A percentile compares a stretch with the other conserved stretches of the same genome.
These are phyloP conservation scores for Smutsia temminckii DNA, from an alignment of 2,797 vertebrate genomes.

Conservation along the genomic window DNA sequence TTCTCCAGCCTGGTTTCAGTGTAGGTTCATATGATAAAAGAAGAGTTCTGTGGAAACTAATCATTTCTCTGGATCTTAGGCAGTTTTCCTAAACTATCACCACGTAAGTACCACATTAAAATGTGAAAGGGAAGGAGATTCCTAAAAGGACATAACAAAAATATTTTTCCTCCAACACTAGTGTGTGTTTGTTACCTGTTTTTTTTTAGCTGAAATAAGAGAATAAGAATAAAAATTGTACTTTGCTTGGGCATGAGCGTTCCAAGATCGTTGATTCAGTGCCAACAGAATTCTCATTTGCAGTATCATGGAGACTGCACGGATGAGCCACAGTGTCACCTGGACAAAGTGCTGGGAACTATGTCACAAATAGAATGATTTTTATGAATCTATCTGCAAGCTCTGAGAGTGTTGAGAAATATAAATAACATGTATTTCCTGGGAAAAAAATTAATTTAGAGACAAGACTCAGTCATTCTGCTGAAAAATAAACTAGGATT, in stretches of 20 bases:
- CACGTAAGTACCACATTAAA: neutral
- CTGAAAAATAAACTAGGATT: neutral
- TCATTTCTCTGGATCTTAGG: neutral
- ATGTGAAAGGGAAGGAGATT: neutral
- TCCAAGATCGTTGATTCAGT: neutral
- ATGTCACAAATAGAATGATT: neutral
- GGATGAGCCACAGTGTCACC: neutral
- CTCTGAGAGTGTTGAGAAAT: neutral
- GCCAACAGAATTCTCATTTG: neutral
- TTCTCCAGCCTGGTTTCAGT: neutral
- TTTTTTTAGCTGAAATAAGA: neutral
- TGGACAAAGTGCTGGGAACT: neutral
- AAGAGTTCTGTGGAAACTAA: neutral
- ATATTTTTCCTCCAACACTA: neutral
- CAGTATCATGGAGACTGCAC: rapidly evolving
- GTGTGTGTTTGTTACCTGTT: neutral
- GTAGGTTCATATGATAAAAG: neutral
- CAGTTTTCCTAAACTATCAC: neutral
- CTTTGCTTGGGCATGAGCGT: neutral
- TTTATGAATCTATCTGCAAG: neutral
- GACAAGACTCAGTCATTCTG: neutral
- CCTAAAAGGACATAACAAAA: neutral
- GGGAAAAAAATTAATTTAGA: neutral
- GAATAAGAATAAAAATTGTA: neutral
- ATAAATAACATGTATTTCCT: neutral